Percentiles rank a stretch among this genome's conserved stretches.
Conservation (phyloP, 2,113 vertebrate species). For the Micromys minutus region DNA sequence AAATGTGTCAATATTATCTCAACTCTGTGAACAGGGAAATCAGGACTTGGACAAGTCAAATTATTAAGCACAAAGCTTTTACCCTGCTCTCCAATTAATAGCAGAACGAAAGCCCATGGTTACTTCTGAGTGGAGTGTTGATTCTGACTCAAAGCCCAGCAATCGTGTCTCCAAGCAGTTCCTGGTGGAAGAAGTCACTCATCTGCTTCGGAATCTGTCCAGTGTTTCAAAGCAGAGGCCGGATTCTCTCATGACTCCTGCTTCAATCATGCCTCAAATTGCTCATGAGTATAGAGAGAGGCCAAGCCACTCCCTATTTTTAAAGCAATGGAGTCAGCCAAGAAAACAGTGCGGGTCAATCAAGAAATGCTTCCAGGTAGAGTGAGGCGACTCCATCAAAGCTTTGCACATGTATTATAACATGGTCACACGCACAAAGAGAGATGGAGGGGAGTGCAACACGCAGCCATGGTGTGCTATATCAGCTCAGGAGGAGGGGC, state of each 20-base stretch:
- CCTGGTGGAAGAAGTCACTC: not conserved
- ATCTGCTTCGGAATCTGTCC: not conserved
- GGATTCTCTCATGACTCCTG: not conserved
- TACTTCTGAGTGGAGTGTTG: not conserved
- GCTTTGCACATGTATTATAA: not conserved
- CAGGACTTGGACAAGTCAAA: not conserved
- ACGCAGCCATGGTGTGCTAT: not conserved
- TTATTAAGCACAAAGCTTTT: not conserved
- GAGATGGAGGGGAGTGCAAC: not conserved
- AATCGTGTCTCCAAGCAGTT: not conserved
- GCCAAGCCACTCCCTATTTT: not conserved
- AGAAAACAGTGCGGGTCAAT: not conserved
- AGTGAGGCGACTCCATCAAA: not conserved
- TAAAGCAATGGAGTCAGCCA: not conserved
- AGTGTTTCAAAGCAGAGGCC: not conserved
- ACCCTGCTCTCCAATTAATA: not conserved
- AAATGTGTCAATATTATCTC: not conserved
- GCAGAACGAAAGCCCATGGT: not conserved
- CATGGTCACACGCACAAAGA: not conserved
- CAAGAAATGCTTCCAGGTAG: not conserved
- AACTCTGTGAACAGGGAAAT: not conserved
- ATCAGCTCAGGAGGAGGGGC: not conserved
- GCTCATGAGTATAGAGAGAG: not conserved
- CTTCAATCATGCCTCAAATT: not conserved
- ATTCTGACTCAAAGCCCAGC: not conserved